These are phyloP conservation scores for Coecobrya sp. DNA, from an alignment of 2,888 invertebrate genomes.

Conservation along the genomic window DNA sequence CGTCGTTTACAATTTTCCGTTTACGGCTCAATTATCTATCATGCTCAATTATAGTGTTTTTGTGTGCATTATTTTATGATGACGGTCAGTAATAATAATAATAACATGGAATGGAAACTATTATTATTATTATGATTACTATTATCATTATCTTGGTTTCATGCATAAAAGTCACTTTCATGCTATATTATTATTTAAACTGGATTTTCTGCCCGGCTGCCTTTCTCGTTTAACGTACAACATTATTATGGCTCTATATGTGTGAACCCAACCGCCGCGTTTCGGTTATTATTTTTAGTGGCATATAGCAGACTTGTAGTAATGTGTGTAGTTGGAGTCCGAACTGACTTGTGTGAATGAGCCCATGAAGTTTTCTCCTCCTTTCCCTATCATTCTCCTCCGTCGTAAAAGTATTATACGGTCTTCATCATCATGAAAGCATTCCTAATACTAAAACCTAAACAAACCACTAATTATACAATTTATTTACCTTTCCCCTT, in stretches of 20 bases:
- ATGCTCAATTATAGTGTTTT: slow-evolving; percentile 14
- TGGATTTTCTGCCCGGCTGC: slow-evolving; percentile 21
- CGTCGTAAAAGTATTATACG: not conserved
- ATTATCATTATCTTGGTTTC: not conserved
- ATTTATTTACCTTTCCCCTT: slow-evolving; percentile 64
- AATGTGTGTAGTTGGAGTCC: no score
- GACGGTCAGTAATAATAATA: slow-evolving; percentile 23
- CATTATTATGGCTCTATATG: not conserved
- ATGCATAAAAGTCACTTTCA: slow-evolving; percentile 49
- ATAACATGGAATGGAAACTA: slow-evolving; percentile 19
- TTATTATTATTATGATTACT: slow-evolving; percentile 16
- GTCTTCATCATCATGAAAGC: not conserved
- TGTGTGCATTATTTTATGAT: slow-evolving; percentile 12
- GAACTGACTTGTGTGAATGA: slow-evolving; percentile 19
- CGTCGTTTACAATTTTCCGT: slow-evolving; percentile 6
- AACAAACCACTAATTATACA: slow-evolving; percentile 70
- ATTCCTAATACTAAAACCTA: slow-evolving; percentile 22
- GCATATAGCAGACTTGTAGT: no score
- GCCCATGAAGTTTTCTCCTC: slow-evolving; percentile 15
- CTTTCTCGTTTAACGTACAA: not conserved
- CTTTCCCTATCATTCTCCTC: slow-evolving; percentile 9
- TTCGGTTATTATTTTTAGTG: slow-evolving; percentile 15
- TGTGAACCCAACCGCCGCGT: slow-evolving; percentile 2
- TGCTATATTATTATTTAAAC: slow-evolving; percentile 16
- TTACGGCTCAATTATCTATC: slow-evolving; percentile 36